A percentile compares a stretch with the other conserved stretches of the same genome.
These are phyloP conservation scores for Taphrorychus bicolor DNA, from an alignment of 2,888 invertebrate species.

Conservation along the genomic window DNA sequence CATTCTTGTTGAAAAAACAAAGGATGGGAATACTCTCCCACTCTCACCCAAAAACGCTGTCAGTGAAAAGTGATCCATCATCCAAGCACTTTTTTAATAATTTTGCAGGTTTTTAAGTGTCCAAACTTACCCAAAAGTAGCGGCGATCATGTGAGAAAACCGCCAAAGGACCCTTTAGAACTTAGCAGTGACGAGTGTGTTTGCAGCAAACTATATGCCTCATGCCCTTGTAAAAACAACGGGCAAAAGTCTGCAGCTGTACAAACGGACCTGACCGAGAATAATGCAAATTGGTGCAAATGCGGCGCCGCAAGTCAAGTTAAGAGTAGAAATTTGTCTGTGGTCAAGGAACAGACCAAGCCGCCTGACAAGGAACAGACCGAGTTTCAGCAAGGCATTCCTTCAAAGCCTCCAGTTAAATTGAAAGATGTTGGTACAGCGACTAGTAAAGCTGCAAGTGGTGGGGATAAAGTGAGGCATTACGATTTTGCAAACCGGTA, in stretches of 20 bases:
- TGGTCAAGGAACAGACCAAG: background rate
- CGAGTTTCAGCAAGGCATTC: conserved; percentile 40
- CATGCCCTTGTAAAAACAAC: conserved; percentile 5
- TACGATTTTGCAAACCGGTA: conserved; percentile 63
- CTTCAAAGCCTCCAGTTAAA: conserved; percentile 46
- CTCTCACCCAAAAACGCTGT: too few relatives aligned
- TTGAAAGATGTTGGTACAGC: conserved; percentile 34
- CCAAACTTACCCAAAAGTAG: background rate
- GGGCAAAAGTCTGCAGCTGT: conserved; percentile 1
- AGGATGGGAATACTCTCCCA: too few relatives aligned
- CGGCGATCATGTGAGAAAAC: background rate
- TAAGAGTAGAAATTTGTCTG: background rate
- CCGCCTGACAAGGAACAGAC: background rate
- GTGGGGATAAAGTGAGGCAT: conserved; percentile 46
- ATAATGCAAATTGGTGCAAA: conserved; percentile 4
- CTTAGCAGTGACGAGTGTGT: conserved; percentile 12
- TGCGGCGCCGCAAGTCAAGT: background rate
- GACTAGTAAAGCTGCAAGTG: background rate
- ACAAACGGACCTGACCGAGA: background rate
- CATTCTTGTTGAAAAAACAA: too few relatives aligned
- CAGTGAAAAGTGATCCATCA: too few relatives aligned
- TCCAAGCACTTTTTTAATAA: background rate
- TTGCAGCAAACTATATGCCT: background rate
- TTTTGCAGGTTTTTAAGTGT: background rate
- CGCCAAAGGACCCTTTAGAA: conserved; percentile 1